phyloP scores from a whole-genome alignment of 2,888 invertebrate genomes.

The Lobophora halterata region DNA sequence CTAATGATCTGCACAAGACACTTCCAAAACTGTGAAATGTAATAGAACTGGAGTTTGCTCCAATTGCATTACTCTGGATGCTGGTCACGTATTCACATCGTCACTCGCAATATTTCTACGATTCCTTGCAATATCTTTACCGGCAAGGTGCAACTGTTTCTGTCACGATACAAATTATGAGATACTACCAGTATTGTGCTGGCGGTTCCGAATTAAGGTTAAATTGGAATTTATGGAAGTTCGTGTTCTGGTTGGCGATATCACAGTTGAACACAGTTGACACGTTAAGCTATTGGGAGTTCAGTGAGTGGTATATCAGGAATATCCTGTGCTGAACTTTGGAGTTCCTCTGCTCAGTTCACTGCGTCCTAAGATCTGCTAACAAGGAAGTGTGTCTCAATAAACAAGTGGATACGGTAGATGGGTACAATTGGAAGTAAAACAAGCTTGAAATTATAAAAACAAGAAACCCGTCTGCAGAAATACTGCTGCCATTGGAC shows the following conservation, averaged over 20 bases:
- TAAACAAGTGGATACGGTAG: conserved; percentile 5
- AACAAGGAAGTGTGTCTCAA: neutral
- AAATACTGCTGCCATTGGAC: too few species aligned
- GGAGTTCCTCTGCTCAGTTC: conserved; percentile 13
- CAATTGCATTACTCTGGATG: conserved; percentile 27
- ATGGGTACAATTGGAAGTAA: too few species aligned
- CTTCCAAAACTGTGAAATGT: too few species aligned
- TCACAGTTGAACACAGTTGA: neutral
- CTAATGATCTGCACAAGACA: too few species aligned
- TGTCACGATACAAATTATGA: conserved; percentile 7
- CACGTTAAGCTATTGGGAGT: too few species aligned
- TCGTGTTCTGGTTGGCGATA: conserved; percentile 5
- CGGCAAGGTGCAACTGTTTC: conserved; percentile 23
- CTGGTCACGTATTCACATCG: conserved; percentile 52
- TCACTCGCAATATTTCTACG: conserved; percentile 62
- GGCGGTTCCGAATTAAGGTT: conserved; percentile 19
- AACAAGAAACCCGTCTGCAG: too few species aligned
- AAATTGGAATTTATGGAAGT: conserved; percentile 14
- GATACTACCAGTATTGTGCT: too few species aligned
- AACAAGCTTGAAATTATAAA: too few species aligned
- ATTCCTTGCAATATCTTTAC: too few species aligned
- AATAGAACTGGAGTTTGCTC: conserved; percentile 7
- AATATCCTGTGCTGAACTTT: conserved; percentile 8
- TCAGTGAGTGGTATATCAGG: too few species aligned
- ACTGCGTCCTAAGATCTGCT: conserved; percentile 12